Evolutionary conservation across 2,797 vertebrate genomes (phyloP).

Genomic region (Bryconaethiops microstoma): DNA sequence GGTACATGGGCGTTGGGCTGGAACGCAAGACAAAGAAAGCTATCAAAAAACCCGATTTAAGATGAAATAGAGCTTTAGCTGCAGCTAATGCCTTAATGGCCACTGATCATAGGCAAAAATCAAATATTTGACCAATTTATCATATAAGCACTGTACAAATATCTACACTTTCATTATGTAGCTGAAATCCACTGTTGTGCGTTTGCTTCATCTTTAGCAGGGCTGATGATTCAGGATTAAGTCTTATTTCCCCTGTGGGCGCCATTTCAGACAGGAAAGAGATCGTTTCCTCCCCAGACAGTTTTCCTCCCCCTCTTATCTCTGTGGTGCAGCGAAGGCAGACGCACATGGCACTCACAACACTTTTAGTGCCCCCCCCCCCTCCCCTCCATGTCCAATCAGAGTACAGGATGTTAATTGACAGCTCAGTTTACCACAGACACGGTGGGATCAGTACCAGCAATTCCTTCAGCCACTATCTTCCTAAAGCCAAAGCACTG

Average conservation of each 20-base stretch:
- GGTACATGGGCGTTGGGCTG: slow-evolving; percentile 99
- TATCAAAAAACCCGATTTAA: neutral
- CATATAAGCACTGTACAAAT: neutral
- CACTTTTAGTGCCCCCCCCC: slow-evolving; percentile 41
- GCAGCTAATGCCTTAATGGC: neutral
- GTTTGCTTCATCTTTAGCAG: neutral
- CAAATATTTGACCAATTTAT: neutral
- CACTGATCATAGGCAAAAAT: too few relatives aligned
- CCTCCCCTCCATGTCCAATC: slow-evolving; percentile 41
- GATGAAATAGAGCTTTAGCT: neutral
- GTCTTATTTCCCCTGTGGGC: slow-evolving; percentile 26
- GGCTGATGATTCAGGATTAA: slow-evolving; percentile 36
- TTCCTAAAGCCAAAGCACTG: slow-evolving; percentile 12
- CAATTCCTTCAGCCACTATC: slow-evolving; percentile 31
- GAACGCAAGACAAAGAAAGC: slow-evolving; percentile 29
- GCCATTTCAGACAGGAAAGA: slow-evolving; percentile 46
- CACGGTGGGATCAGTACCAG: neutral
- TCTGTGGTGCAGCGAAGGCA: slow-evolving; percentile 35
- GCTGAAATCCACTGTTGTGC: neutral
- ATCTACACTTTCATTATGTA: neutral
- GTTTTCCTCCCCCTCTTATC: slow-evolving; percentile 36
- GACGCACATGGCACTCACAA: slow-evolving; percentile 24
- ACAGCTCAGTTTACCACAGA: slow-evolving; percentile 42
- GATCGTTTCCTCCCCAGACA: slow-evolving; percentile 44
- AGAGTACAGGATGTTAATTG: slow-evolving; percentile 30